These are phyloP conservation scores for Catostylus mosaicus DNA, from an alignment of 30 jellyfish, hydroid and myxozoan genomes.

Conservation along the genomic window DNA sequence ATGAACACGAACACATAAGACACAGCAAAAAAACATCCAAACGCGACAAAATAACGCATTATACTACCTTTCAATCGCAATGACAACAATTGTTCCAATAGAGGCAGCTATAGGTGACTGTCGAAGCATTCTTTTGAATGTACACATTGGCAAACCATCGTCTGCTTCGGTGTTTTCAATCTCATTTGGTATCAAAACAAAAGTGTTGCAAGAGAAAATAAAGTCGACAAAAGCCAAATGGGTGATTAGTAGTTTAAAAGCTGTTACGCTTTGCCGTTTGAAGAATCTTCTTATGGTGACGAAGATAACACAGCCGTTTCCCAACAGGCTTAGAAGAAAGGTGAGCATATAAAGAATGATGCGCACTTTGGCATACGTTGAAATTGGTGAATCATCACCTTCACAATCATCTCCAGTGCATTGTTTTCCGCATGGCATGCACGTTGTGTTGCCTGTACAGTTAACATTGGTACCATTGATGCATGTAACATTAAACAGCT, in stretches of 20 bases:
- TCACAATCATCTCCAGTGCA: neutral
- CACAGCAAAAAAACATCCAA: too few species aligned
- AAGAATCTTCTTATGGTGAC: slow-evolving; percentile 25
- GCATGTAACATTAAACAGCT: neutral
- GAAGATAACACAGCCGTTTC: slow-evolving; percentile 41
- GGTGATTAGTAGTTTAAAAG: slow-evolving; percentile 19
- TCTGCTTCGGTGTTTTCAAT: slow-evolving; percentile 16
- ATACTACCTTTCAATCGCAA: slow-evolving; percentile 65
- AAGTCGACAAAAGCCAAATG: slow-evolving; percentile 60
- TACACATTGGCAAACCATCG: slow-evolving; percentile 35
- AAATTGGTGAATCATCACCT: neutral
- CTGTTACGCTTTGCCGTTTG: slow-evolving; percentile 1
- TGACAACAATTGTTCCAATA: slow-evolving; percentile 34
- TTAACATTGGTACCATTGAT: slow-evolving; percentile 11
- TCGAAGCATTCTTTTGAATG: slow-evolving; percentile 38
- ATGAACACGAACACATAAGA: too few species aligned
- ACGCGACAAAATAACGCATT: too few species aligned
- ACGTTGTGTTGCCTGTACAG: slow-evolving; percentile 33
- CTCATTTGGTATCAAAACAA: slow-evolving; percentile 50
- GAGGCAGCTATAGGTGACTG: slow-evolving; percentile 44
- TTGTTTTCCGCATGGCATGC: slow-evolving; percentile 26
- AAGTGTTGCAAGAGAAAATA: slow-evolving; percentile 36
- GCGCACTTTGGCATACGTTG: slow-evolving; percentile 27
- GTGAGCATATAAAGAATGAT: slow-evolving; percentile 35
- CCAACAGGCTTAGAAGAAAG: slow-evolving; percentile 34